Percentiles rank a stretch among this genome's conserved stretches.
These are phyloP conservation scores for Abramis brama DNA, from an alignment of 2,113 vertebrate genomes.

Conservation along the genomic window DNA sequence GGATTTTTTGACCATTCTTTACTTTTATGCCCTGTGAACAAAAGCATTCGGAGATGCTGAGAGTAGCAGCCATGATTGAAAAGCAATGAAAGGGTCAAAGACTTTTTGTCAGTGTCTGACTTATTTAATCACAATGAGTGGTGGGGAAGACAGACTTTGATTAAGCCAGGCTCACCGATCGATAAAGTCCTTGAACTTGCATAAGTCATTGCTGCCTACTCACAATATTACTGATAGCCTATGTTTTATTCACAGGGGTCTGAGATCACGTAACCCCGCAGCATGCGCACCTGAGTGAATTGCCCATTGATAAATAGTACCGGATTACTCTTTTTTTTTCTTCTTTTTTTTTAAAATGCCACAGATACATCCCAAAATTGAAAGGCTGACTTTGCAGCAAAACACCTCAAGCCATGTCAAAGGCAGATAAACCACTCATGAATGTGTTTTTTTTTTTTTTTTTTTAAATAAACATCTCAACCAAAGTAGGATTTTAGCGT, in stretches of 20 bases:
- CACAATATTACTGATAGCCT: conserved; percentile 74
- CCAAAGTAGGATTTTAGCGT: not conserved
- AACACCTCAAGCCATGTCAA: conserved; percentile 15
- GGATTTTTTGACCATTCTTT: not conserved
- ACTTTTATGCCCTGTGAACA: conserved; percentile 49
- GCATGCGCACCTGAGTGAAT: conserved; percentile 50
- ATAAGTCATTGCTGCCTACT: conserved; percentile 80
- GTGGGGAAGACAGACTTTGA: conserved; percentile 82
- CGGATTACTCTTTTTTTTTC: conserved; percentile 33
- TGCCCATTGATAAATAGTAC: conserved; percentile 49
- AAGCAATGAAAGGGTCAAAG: conserved; percentile 75
- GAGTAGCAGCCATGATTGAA: conserved; percentile 67
- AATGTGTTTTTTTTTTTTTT: not conserved
- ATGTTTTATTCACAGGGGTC: conserved; percentile 67
- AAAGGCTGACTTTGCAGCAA: conserved; percentile 48
- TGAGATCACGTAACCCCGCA: conserved; percentile 51
- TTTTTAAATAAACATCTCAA: not conserved
- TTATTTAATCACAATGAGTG: conserved; percentile 91
- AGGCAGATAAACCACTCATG: conserved; percentile 8
- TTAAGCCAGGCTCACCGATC: conserved; percentile 84
- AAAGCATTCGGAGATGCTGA: conserved; percentile 70
- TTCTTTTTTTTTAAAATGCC: not conserved
- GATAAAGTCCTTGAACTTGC: conserved; percentile 92
- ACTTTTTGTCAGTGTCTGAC: conserved; percentile 76
- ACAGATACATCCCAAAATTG: conserved; percentile 49